These are phyloP conservation scores for Zapus hudsonius DNA, from an alignment of 2,113 vertebrate genomes.

Conservation along the genomic window DNA sequence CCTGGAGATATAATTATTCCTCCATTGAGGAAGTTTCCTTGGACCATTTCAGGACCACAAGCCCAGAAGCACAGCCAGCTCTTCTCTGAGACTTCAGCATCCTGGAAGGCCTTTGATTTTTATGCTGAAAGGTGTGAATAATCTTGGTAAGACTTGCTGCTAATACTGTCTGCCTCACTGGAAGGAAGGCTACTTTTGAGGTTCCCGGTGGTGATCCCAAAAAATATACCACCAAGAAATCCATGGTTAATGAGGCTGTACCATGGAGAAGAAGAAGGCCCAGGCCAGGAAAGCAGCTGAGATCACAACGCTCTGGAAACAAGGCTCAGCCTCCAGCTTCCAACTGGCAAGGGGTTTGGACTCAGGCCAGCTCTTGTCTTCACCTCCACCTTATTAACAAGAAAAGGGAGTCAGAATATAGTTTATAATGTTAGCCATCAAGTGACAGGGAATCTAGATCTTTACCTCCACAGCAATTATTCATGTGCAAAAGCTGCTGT, in stretches of 20 bases:
- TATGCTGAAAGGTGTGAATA: neutral
- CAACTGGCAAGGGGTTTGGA: neutral
- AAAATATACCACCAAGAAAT: conserved; percentile 22
- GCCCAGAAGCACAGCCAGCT: neutral
- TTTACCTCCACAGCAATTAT: neutral
- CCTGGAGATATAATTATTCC: conserved; percentile 26
- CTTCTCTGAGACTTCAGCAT: neutral
- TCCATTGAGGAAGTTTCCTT: neutral
- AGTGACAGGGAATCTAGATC: neutral
- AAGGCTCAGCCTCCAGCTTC: neutral
- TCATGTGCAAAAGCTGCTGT: neutral
- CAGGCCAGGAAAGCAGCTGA: neutral
- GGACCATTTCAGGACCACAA: neutral
- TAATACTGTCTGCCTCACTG: neutral
- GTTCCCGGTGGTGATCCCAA: neutral
- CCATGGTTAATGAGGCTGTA: neutral
- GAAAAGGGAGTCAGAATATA: neutral
- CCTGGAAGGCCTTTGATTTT: neutral
- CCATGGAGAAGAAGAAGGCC: neutral
- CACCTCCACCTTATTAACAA: conserved; percentile 18
- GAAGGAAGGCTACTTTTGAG: neutral
- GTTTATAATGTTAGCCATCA: neutral
- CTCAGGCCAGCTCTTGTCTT: neutral
- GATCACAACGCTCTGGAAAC: conserved; percentile 12
- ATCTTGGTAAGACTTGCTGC: neutral